phyloP scores from a whole-genome alignment of 2,888 invertebrate genomes.

The Andrena marginata region DNA sequence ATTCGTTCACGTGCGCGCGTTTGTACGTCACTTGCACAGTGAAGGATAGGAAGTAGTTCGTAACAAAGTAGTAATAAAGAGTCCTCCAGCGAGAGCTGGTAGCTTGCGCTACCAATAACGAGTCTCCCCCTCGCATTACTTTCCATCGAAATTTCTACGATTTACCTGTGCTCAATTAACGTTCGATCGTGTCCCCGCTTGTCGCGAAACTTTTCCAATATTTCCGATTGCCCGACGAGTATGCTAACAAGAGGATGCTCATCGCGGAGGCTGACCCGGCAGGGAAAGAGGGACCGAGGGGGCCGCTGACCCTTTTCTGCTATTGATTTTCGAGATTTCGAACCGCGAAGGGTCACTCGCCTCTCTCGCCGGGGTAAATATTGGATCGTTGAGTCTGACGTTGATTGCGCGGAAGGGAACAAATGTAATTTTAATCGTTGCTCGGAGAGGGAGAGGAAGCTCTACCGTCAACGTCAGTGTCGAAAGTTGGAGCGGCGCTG shows the following conservation, averaged over 20 bases:
- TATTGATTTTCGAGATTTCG: conserved; percentile 73
- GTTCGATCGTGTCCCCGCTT: neutral
- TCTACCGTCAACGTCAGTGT: conserved; percentile 17
- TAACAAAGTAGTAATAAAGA: neutral
- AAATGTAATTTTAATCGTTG: conserved; percentile 73
- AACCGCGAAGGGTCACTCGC: conserved; percentile 67
- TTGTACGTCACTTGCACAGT: too few relatives aligned
- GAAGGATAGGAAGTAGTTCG: too few relatives aligned
- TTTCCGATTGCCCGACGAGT: conserved; percentile 27
- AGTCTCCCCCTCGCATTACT: neutral
- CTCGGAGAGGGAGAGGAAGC: conserved; percentile 26
- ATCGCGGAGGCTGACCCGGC: conserved; percentile 11
- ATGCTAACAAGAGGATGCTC: conserved; percentile 50
- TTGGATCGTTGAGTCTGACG: conserved; percentile 72
- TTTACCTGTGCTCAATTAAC: conserved; percentile 24
- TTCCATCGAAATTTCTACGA: conserved; percentile 16
- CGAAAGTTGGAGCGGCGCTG: conserved; percentile 45
- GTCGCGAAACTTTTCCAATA: conserved; percentile 35
- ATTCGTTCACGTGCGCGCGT: too few relatives aligned
- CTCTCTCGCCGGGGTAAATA: conserved; percentile 67
- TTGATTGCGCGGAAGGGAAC: conserved; percentile 73
- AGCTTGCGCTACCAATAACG: neutral
- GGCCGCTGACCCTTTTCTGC: conserved; percentile 60
- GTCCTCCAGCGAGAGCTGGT: neutral
- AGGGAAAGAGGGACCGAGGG: conserved; percentile 7